These are phyloP conservation scores for Microcebus tavaratra DNA, from an alignment of 2,113 vertebrate species.

Conservation along the genomic window DNA sequence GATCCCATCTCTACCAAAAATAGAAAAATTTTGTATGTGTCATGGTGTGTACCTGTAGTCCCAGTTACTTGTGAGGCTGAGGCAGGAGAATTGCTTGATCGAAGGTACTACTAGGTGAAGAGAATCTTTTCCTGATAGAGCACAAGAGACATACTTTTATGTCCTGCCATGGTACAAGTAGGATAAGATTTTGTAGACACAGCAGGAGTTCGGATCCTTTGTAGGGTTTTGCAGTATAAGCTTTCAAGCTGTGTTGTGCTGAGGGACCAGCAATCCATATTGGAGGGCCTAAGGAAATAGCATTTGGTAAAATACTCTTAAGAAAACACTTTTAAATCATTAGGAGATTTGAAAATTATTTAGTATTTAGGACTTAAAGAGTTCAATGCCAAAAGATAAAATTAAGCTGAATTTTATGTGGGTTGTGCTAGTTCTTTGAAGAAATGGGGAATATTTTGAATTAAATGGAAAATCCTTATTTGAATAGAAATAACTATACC, in stretches of 20 bases:
- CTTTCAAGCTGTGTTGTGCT: not conserved
- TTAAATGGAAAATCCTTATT: not conserved
- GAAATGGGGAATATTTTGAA: not conserved
- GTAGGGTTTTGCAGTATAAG: not conserved
- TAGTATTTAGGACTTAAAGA: not conserved
- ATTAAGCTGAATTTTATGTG: constrained; percentile 15
- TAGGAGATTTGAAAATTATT: not conserved
- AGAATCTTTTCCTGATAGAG: not conserved
- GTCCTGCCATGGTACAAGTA: not conserved
- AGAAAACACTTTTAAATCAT: not conserved
- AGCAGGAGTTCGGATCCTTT: not conserved
- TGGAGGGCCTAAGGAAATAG: not conserved
- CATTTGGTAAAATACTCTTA: not conserved
- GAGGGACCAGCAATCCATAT: not conserved
- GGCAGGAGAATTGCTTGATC: too few relatives aligned
- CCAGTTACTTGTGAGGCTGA: too few relatives aligned
- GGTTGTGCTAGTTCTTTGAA: not conserved
- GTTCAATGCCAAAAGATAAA: not conserved
- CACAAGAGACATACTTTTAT: not conserved
- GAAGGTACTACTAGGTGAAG: not conserved
- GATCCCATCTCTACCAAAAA: too few relatives aligned
- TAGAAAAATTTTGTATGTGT: too few relatives aligned
- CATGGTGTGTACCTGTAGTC: too few relatives aligned
- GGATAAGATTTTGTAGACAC: not conserved
- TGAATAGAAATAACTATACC: not conserved